Evolutionary conservation across 2,888 invertebrate genomes (phyloP).

Genomic region (Drosophila limbata): DNA sequence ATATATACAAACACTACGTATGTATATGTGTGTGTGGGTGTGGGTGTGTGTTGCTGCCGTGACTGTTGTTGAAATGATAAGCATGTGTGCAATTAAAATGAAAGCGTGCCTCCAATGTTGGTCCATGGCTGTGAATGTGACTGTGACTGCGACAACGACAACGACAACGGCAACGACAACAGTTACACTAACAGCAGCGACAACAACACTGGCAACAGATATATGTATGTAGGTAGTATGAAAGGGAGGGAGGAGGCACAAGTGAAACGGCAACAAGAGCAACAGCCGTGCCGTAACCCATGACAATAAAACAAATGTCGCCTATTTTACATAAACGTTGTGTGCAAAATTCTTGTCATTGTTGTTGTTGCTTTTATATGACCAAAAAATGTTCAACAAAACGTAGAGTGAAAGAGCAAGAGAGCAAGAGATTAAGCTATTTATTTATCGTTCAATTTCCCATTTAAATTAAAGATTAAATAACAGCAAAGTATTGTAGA

Average conservation of each 20-base stretch:
- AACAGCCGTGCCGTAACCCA: slow-evolving; percentile 47
- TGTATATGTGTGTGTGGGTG: slow-evolving; percentile 20
- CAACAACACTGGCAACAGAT: slow-evolving; percentile 11
- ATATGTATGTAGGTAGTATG: slow-evolving; percentile 6
- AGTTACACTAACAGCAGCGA: neutral
- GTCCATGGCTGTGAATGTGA: slow-evolving; percentile 42
- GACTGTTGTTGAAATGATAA: slow-evolving; percentile 80
- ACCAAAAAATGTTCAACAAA: slow-evolving; percentile 40
- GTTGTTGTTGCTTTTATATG: slow-evolving; percentile 40
- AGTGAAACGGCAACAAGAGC: slow-evolving; percentile 31
- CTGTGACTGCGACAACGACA: slow-evolving; percentile 45
- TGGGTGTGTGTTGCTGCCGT: slow-evolving; percentile 28
- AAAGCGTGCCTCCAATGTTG: slow-evolving; percentile 71
- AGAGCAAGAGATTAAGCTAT: slow-evolving; percentile 31
- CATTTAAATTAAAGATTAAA: neutral
- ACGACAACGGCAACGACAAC: slow-evolving; percentile 14
- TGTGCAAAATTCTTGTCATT: slow-evolving; percentile 65
- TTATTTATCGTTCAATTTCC: slow-evolving; percentile 14
- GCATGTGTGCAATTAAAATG: slow-evolving; percentile 81
- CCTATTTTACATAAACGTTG: slow-evolving; percentile 79
- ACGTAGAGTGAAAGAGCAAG: neutral
- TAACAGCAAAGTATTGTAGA: neutral
- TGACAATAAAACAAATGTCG: slow-evolving; percentile 76
- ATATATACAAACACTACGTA: slow-evolving; percentile 8
- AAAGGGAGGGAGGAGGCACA: slow-evolving; percentile 7